A percentile compares a stretch with the other conserved stretches of the same genome.
phyloP scores from a whole-genome alignment of 1,140 invertebrate genomes.

The Pseudomyrmex sp. region DNA sequence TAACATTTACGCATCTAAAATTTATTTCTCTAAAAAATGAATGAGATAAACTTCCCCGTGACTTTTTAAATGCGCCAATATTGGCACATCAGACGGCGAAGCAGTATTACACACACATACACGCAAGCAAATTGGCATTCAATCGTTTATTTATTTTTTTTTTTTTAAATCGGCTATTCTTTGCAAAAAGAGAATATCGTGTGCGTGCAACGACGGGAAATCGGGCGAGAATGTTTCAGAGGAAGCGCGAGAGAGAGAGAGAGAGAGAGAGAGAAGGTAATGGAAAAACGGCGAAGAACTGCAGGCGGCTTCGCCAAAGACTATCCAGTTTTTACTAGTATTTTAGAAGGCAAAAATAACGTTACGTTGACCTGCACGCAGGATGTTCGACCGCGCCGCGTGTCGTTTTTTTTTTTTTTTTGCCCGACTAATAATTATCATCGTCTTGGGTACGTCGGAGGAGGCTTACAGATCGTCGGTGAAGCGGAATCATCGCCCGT shows the following conservation, averaged over 20 bases:
- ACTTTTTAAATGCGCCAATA: no score
- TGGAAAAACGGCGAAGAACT: not conserved
- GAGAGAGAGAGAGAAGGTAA: not conserved
- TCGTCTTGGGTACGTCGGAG: conserved; percentile 35
- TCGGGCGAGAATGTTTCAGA: conserved; percentile 18
- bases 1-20: no score
- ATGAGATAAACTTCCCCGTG: no score
- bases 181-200: not conserved
- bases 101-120: no score
- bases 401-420: not conserved
- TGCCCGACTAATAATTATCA: conserved; percentile 46
- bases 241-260: not conserved
- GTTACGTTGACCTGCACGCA: conserved; percentile 52
- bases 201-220: not conserved
- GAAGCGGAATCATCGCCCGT: conserved; percentile 47
- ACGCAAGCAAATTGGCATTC: no score
- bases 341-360: conserved; percentile 53
- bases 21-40: no score
- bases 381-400: conserved; percentile 37
- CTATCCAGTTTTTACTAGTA: conserved; percentile 28
- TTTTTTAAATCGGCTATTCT: no score
- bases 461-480: conserved; percentile 4
- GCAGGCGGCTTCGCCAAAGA: conserved; percentile 23
- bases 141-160: no score
- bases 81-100: no score